A percentile compares a stretch with the other conserved stretches of the same genome.
Conservation (phyloP, 2,113 vertebrate species). For the Alces alces region DNA sequence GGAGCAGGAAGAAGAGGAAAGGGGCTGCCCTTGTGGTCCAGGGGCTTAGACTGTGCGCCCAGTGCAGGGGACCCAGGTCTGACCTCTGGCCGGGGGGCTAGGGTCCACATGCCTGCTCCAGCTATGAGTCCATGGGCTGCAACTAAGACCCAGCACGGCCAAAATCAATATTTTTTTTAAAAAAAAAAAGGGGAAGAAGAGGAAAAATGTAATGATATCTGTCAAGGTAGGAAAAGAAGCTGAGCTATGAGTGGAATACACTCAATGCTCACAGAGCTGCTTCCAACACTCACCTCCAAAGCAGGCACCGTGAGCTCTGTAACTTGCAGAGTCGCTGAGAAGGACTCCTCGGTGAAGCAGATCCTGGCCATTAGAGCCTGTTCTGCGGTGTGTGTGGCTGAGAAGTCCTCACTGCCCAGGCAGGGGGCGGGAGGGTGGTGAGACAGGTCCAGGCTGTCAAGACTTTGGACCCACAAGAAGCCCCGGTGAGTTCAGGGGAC, state of each 20-base stretch:
- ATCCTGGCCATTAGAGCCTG: neutral
- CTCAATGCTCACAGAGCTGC: accelerated
- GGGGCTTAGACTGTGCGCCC: neutral
- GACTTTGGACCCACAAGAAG: neutral
- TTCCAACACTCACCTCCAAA: neutral
- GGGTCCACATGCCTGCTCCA: neutral
- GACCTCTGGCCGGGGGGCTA: accelerated
- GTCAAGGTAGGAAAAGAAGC: neutral
- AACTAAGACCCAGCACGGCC: neutral
- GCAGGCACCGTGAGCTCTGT: neutral
- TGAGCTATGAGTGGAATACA: neutral
- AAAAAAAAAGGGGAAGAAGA: neutral
- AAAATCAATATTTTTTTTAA: neutral
- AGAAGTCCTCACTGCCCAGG: neutral
- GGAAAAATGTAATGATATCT: neutral
- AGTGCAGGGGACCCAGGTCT: neutral
- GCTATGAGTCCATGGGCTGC: neutral
- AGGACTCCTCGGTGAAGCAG: neutral
- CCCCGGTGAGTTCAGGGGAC: neutral
- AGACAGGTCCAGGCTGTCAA: neutral
- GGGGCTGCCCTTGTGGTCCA: neutral
- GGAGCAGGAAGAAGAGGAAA: neutral
- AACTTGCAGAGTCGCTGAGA: neutral
- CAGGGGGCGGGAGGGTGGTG: accelerated
- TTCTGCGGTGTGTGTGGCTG: neutral